These are phyloP conservation scores for Ceriagrion tenellum DNA, from an alignment of 2,888 invertebrate genomes.

Conservation along the genomic window DNA sequence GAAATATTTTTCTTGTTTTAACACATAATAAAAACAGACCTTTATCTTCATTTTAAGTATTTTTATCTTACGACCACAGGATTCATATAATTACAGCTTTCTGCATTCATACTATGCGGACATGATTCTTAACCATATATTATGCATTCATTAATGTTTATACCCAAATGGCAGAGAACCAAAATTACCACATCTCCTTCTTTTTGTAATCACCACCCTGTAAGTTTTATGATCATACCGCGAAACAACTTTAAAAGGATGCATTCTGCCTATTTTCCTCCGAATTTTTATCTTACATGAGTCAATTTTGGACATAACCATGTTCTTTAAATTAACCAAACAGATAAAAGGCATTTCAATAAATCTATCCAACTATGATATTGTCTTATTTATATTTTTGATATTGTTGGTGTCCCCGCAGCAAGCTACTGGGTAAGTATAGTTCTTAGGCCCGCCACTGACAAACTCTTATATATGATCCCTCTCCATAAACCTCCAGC, in stretches of 20 bases:
- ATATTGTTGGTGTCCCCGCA: neutral
- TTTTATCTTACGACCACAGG: too few relatives aligned
- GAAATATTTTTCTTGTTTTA: too few relatives aligned
- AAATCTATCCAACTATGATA: slow-evolving; percentile 72
- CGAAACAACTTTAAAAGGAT: neutral
- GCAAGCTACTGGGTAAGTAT: slow-evolving; percentile 73
- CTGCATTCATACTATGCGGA: neutral
- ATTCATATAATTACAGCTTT: neutral
- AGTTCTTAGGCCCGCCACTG: slow-evolving; percentile 75
- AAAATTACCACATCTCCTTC: neutral
- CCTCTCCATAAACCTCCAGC: slow-evolving; percentile 72
- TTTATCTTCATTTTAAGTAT: too few relatives aligned
- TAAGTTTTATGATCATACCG: neutral
- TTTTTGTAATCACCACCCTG: slow-evolving; percentile 13
- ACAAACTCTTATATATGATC: slow-evolving; percentile 74
- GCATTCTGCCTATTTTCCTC: neutral
- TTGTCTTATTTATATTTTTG: slow-evolving; percentile 72
- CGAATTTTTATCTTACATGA: neutral
- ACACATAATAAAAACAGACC: too few relatives aligned
- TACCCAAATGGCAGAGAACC: neutral
- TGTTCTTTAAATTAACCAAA: neutral
- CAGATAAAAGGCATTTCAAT: too few relatives aligned
- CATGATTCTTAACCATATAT: neutral
- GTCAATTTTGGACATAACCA: neutral
- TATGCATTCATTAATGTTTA: neutral